Evolutionary conservation across 2,888 invertebrate species (phyloP), one percentile per base, ranked within the genome.

Genomic region (Cheilosia soror): DNA sequence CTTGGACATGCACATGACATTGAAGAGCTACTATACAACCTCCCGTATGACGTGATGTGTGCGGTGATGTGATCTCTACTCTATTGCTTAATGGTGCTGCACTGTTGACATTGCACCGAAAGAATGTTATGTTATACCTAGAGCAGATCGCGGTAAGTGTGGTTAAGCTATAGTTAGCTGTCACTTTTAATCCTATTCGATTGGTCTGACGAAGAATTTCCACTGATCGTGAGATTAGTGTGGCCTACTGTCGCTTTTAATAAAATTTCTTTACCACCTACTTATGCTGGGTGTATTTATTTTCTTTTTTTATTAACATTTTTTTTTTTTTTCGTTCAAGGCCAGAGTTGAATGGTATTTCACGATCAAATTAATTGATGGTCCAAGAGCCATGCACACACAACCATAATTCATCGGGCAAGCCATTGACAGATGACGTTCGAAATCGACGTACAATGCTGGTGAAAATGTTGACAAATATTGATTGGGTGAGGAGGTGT

Each of bases 1-100:
- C 84, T 85, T 60, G 84, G 84, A 62, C 84, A 69, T 63, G 79
- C 79, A 58, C 83, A 66, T 76, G 84, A 85, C 84, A 85, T 85
- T 80, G 81, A 66, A 66, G 84, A 84, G 58, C 75, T 73, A 79
- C 78, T 78, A 11, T 11, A 11, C 15, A 76, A 65, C 53, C 80
- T 81, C 76, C 47, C 63, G 69, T 63, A 42, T 85, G 65, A 77
- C 77, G 71, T 66, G 71, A 80, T 72, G 55, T 72, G 47, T 71
- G 20, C 42, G 27, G 40, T 77, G 82, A 84, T 85, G 84, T 80
- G 80, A 85, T 85, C 84, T 80, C 60, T 76, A 71, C 84, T 80
- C 60, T 76, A 71, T 76, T 75, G 58, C 44, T 53, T 37, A 25
- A 5, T 33, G 31, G 9, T 73, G 62, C 13, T 51, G 47, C 33